Evolutionary conservation across 2,113 vertebrate genomes (phyloP), one percentile per base, ranked within the genome.

Genomic region (Channa argus): DNA sequence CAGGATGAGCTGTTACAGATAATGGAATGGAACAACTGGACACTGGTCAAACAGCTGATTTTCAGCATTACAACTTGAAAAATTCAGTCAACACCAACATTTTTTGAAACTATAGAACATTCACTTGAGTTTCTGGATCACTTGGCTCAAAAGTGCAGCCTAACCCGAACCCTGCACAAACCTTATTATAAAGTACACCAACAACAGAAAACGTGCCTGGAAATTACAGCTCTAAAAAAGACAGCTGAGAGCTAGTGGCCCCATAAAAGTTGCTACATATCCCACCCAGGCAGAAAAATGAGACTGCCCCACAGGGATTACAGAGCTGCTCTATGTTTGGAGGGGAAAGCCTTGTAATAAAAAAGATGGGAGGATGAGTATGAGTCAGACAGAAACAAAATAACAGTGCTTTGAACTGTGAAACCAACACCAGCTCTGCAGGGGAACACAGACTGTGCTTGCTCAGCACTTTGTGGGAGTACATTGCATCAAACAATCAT

Each of bases 341-440:
- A 36, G 43, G 33, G 60, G 58, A 5, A 41, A 61, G 34, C 38
- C 15, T 36, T 63, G 59, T 51, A 56, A 63, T 70, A 70, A 58
- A 14, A 56, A 41, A 37, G 8, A 12, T 7, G n/a, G 47, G 74
- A 59, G 73, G 50, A 52, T 54, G 61, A 52, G 47, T 65, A 64
- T 71, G 62, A 72, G 43, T 62, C 77, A 43, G 46, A 71, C 55
- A 44, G 36, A 52, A 44, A 62, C 55, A 24, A 61, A 60, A 66
- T 62, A 61, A 67, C 61, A 67, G 39, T 8, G 55, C 61, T 79
- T 79, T 79, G 36, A 73, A 61, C 54, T 49, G 53, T 36, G 46
- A 59, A 33, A 50, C 34, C 15, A 59, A 38, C 47, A 45, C 43
- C 15, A 47, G 54, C 50, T 15, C 9, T 38, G 39, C 55, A 47